Evolutionary conservation across 2,113 vertebrate genomes (phyloP).

Genomic region (Lontra canadensis): DNA sequence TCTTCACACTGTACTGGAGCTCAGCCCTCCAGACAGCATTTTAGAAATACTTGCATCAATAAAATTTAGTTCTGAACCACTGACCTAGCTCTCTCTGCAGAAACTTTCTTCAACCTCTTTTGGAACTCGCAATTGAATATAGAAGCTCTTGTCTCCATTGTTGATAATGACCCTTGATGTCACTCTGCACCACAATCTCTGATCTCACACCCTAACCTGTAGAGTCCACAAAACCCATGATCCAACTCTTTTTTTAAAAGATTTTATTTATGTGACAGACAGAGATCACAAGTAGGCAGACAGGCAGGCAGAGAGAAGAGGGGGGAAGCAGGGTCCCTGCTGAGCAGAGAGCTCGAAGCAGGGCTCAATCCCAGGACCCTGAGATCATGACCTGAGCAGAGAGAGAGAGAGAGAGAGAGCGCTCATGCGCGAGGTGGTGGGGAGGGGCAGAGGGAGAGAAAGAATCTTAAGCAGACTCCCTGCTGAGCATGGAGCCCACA

Average conservation of each 20-base stretch:
- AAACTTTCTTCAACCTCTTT: constrained; percentile 2
- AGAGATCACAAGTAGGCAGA: no score
- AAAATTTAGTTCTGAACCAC: background rate
- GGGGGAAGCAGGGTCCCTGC: no score
- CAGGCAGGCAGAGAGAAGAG: no score
- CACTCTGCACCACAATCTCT: background rate
- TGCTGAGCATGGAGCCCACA: no score
- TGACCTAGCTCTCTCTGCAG: background rate
- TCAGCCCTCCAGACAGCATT: background rate
- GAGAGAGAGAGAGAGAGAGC: no score
- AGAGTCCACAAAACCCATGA: background rate
- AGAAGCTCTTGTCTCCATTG: background rate
- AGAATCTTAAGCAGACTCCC: no score
- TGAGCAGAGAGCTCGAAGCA: no score
- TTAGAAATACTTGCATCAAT: background rate
- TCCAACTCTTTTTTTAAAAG: background rate
- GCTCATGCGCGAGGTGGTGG: no score
- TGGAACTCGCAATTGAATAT: background rate
- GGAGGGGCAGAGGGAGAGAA: no score
- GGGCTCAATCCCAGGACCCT: no score
- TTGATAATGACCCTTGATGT: background rate
- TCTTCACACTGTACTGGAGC: background rate
- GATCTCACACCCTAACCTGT: background rate
- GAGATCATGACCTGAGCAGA: no score
- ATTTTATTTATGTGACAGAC: no score